These are phyloP conservation scores for Polypedilum vanderplanki DNA, from an alignment of 1,140 invertebrate genomes.

Conservation along the genomic window DNA sequence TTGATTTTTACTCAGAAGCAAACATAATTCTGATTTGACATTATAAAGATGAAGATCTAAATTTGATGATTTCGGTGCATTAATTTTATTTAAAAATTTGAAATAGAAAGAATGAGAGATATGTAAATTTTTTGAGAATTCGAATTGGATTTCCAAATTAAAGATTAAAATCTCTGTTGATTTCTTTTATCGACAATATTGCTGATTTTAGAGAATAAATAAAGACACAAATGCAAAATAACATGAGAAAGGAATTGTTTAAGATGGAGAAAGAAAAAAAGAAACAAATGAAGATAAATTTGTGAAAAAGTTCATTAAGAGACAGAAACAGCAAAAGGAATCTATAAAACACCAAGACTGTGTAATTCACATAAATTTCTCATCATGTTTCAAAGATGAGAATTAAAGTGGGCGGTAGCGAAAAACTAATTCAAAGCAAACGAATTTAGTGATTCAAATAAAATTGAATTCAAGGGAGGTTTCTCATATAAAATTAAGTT, in stretches of 20 bases:
- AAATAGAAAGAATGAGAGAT: too few relatives aligned
- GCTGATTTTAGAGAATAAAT: not conserved
- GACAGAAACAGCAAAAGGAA: not conserved
- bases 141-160: not conserved
- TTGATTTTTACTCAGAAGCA: too few relatives aligned
- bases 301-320: conserved; percentile 8
- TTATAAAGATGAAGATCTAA: too few relatives aligned
- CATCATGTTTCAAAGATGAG: not conserved
- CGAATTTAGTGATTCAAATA: too few relatives aligned
- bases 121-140: too few relatives aligned
- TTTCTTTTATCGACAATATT: not conserved
- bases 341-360: not conserved
- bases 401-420: not conserved
- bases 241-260: not conserved
- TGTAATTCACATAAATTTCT: not conserved
- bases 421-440: too few relatives aligned
- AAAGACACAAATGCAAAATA: not conserved
- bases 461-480: too few relatives aligned
- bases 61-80: too few relatives aligned
- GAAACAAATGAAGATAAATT: conserved; percentile 1
- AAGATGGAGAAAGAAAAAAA: too few relatives aligned
- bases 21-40: too few relatives aligned
- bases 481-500: too few relatives aligned
- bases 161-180: not conserved
- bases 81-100: too few relatives aligned